Conservation (phyloP, 2,797 vertebrate species). For the Dendrocincla fuliginosa region DNA sequence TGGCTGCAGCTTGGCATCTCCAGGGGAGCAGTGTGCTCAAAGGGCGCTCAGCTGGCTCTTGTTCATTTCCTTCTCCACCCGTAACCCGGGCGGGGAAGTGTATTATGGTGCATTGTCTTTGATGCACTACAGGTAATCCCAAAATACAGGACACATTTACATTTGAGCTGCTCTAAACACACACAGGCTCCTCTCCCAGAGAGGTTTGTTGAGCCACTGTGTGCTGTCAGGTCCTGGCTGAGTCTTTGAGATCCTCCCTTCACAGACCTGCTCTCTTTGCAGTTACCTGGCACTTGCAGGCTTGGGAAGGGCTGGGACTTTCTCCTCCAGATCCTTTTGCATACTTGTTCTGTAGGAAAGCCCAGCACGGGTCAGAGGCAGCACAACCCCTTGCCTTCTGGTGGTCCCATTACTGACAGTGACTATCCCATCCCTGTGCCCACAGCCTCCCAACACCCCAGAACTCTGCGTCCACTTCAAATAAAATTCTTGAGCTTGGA, state of each 20-base stretch:
- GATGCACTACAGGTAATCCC: neutral
- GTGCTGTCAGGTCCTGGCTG: neutral
- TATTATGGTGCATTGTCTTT: neutral
- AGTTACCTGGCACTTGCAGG: neutral
- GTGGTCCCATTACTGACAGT: neutral
- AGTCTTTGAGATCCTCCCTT: neutral
- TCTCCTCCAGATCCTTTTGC: neutral
- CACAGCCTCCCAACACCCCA: neutral
- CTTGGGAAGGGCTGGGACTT: neutral
- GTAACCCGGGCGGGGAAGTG: neutral
- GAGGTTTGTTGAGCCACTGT: neutral
- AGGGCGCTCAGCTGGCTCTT: neutral
- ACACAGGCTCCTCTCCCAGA: neutral
- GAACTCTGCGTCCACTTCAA: neutral
- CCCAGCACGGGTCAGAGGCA: accelerated
- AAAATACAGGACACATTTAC: neutral
- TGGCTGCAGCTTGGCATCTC: neutral
- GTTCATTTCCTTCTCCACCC: neutral
- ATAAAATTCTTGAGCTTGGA: neutral
- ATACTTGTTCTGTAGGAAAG: neutral
- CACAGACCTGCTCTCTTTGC: neutral
- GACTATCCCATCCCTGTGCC: neutral
- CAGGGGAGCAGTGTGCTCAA: neutral
- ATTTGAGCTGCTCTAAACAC: neutral
- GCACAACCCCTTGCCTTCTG: neutral